These are phyloP conservation scores for Drosophila bifasciata DNA, from an alignment of 1,140 invertebrate genomes.

Conservation along the genomic window DNA sequence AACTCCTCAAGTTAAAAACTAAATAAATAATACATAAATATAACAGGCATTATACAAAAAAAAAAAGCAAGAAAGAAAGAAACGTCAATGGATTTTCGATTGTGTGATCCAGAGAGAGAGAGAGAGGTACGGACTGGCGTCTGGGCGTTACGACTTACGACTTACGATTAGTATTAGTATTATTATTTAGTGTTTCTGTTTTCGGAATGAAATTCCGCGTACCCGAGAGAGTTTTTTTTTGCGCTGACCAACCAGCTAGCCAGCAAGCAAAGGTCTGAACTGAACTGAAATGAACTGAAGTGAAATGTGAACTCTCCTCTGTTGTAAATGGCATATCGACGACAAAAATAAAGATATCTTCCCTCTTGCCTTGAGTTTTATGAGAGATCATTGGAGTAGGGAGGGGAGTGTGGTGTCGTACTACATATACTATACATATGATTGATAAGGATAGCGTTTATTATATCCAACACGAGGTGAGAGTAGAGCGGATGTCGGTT, in stretches of 20 bases:
- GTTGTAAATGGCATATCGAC: neutral
- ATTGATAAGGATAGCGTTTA: too few species aligned
- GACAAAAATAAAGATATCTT: too few species aligned
- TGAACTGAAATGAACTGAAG: constrained; percentile 11
- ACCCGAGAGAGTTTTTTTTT: constrained; percentile 28
- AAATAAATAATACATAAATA: constrained; percentile 39
- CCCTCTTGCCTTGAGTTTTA: too few species aligned
- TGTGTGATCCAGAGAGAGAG: too few species aligned
- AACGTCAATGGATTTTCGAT: constrained; percentile 37
- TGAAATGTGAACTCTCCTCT: constrained; percentile 2
- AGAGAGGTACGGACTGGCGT: too few species aligned
- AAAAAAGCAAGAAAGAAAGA: constrained; percentile 21
- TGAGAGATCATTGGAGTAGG: too few species aligned
- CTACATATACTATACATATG: too few species aligned
- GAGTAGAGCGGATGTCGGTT: too few species aligned
- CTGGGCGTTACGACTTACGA: constrained; percentile 14
- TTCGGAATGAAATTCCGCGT: constrained; percentile 12
- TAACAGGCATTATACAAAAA: constrained; percentile 72
- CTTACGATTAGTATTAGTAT: neutral
- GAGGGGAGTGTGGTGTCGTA: neutral
- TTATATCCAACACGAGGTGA: too few species aligned
- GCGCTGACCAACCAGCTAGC: constrained; percentile 22
- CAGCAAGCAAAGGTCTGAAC: constrained; percentile 20
- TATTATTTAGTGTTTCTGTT: constrained; percentile 8
- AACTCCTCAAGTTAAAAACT: constrained; percentile 34